Base-by-base conservation (phyloP, 2,113 vertebrate species). In the Prunella himalayana region DNA sequence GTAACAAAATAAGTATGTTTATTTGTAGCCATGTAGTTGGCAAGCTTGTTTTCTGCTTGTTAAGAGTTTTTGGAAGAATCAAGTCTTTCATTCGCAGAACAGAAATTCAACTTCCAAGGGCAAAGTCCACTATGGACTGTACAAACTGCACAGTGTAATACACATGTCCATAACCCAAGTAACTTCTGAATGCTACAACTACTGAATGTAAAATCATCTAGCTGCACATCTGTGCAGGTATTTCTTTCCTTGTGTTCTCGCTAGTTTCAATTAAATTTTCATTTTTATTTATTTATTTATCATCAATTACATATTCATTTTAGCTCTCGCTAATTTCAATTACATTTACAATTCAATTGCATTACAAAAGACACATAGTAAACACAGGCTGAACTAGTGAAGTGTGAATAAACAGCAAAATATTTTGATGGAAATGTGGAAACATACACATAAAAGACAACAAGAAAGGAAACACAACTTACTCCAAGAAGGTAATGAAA, bases 401-500 rank as follows among this genome's bases (percentile, higher is more conserved):
- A 60, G 33, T 5, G 1, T 39, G 68, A 78, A 53, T 18, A 66
- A 39, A 44, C 27, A 42, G 33, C 15, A 56, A 28, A 39, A 8
- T 50, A 59, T 65, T 79, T 73, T 79, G 70, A 81, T 65, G 39
- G 61, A 78, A 89, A 42, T n/a, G 21, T 13, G 86, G 37, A 76
- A 87, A 69, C 23, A 57, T 7, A 68, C 41, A 42, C 20, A 30
- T 3, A 47, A 57, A 88, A 78, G 39, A 72, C 53, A 92, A 56
- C 25, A 45, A 82, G 70, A 92, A 80, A 77, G 35, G 63, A 86
- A 94, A 87, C 28, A 71, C 17, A 61, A 47, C 76, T 82, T 80
- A 90, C 71, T 95, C 76, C 51, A 92, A 96, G 92, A 35, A 70
- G 51, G 66, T 85, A 93, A 90, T 66, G 79, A 72, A 92, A 95